Conservation (phyloP, 2,797 vertebrate genomes). For the Serranus cabrilla region DNA sequence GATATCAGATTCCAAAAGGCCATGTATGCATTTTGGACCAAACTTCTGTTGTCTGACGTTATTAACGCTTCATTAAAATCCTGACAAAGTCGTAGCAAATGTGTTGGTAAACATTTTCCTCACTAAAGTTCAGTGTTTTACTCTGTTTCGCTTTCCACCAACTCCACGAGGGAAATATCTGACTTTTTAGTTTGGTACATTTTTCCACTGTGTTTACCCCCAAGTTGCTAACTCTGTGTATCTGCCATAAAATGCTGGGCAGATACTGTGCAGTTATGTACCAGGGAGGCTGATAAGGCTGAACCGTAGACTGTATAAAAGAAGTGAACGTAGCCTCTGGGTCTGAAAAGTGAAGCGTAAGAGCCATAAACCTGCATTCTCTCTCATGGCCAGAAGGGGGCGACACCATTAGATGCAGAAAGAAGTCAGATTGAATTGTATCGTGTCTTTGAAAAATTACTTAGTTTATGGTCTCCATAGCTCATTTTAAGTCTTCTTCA, state of each 20-base stretch:
- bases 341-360: too few relatives aligned
- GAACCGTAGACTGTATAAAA: neutral
- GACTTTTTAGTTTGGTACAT: neutral
- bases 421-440: too few relatives aligned
- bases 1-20: neutral
- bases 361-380: too few relatives aligned
- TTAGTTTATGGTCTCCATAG: too few relatives aligned
- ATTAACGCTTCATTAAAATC: slow-evolving; percentile 3
- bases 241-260: neutral
- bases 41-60: neutral
- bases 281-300: neutral
- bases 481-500: too few relatives aligned
- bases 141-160: neutral
- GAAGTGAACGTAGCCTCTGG: too few relatives aligned
- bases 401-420: too few relatives aligned
- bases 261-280: neutral
- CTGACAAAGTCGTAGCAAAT: neutral
- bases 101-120: neutral
- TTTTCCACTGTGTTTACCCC: neutral
- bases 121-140: too few relatives aligned
- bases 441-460: too few relatives aligned
- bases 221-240: neutral
- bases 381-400: too few relatives aligned
- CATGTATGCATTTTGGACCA: slow-evolving; percentile 4
- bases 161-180: neutral